Base-by-base conservation (phyloP, 2,113 vertebrate genomes). In the Corapipo altera region DNA sequence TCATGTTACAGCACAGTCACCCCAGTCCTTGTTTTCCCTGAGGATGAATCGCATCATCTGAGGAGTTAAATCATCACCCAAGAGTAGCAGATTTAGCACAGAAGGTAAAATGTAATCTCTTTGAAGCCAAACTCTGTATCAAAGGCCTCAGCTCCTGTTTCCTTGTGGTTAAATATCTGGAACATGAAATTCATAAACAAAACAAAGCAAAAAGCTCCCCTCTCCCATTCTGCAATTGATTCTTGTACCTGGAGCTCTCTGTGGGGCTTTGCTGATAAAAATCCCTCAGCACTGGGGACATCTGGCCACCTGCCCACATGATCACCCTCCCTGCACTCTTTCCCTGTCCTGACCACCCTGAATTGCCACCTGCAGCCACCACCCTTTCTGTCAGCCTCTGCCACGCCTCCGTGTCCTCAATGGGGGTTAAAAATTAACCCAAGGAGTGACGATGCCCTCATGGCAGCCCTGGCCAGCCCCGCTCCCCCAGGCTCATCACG, bases 41-140 rank as follows among this genome's bases (percentile, higher is more conserved):
- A 92, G 88, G 90, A 92, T 94, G 88, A 96, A 93, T 91, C 83
- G 73, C 52, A 55, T 92, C 70, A 6, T 87, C 39, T 23, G 41
- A 92, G 76, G 55, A 90, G 79, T 87, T 89, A 95, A 96, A 91
- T 74, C 91, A 95, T 83, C 58, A 10, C 87, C 66, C 62, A 54
- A 93, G 59, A 95, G 85, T 13, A 89, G 82, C 88, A 93, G 52
- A 86, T 94, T 83, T 83, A 96, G 87, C 93, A 91, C 54, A 89
- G 88, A 82, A 73, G 74, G 71, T 75, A 85, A 83, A 94, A 95
- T 28, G 76, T 52, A 92, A 95, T 85, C 90, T 82, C 92, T 96
- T 82, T 91, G 91, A 88, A 93, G 85, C 49, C 30, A 26, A 62
- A 61, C 85, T 85, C 43, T 58, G 52, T 87, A 78, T 69, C 94